Conservation (phyloP, 2,797 vertebrate species). For the Phalanger gymnotis region DNA sequence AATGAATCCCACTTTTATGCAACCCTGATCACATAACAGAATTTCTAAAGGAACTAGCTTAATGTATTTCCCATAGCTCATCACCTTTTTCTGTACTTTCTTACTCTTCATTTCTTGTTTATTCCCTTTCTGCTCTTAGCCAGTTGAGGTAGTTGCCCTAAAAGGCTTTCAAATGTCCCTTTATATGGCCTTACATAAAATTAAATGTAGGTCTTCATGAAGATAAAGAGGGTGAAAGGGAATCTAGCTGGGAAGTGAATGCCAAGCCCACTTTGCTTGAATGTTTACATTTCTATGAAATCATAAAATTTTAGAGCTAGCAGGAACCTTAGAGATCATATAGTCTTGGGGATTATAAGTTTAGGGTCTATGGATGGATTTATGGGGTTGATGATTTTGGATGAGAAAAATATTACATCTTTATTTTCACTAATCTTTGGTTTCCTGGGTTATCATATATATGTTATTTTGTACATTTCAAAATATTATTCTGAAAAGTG, state of each 20-base stretch:
- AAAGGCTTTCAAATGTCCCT: neutral
- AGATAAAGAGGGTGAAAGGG: neutral
- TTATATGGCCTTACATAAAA: neutral
- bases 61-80: neutral
- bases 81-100: neutral
- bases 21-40: neutral
- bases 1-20: neutral
- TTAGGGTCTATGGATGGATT: neutral
- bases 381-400: neutral
- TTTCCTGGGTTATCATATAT: neutral
- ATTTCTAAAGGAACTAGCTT: neutral
- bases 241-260: neutral
- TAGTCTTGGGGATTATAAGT: neutral
- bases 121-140: neutral
- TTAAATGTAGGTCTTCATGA: neutral
- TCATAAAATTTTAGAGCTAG: neutral
- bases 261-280: neutral
- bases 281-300: neutral
- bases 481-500: neutral
- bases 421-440: neutral
- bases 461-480: neutral
- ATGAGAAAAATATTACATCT: neutral
- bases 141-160: neutral
- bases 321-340: neutral
- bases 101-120: neutral